Evolutionary conservation across 2,888 invertebrate genomes (phyloP), one percentile per base, ranked within the genome.

Genomic region (Stenolophus ochropezus): DNA sequence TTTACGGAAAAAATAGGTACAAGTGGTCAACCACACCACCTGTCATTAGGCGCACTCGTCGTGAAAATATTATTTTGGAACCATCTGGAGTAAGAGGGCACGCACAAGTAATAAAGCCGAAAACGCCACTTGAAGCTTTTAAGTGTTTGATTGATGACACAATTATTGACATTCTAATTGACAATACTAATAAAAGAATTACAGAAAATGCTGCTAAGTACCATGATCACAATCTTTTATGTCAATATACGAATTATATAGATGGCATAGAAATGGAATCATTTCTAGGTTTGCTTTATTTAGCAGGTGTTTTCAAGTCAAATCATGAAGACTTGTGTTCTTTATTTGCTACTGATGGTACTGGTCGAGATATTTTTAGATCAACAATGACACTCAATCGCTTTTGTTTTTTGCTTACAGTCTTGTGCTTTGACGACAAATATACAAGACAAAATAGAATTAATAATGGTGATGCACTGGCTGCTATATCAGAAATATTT

Each of bases 351-450:
- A 27, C 0, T n/a, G 80, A 71, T 80, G 80, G 71, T 23, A 25
- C 69, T 11, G 51, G 53, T 14, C 21, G 71, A 8, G 69, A 71
- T 14, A 71, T 65, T 47, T 79, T 79, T 80, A n/a, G 76, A 18
- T 1, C 25, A 11, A 56, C 58, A 1, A 71, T 80, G 80, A 11
- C 71, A 0, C 5, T 51, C 21, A 11, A 69, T 6, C 56, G 71
- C 4, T 80, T 80, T 47, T 4, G 14, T 14, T 71, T 71, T 80
- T 42, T 80, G 16, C 74, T 82, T 27, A 4, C 21, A 8, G 53
- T 21, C 47, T 23, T 82, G 18, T 4, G 61, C 8, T 80, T 82
- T 61, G 51, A 82, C 49, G 75, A 82, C 25, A 71, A 11, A 61
- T 6, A 8, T 20, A 74, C 25, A 11, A 33, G 74, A 42, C 18